Evolutionary conservation across 2,797 vertebrate genomes (phyloP).

Genomic region (Pelobates cultripes): DNA sequence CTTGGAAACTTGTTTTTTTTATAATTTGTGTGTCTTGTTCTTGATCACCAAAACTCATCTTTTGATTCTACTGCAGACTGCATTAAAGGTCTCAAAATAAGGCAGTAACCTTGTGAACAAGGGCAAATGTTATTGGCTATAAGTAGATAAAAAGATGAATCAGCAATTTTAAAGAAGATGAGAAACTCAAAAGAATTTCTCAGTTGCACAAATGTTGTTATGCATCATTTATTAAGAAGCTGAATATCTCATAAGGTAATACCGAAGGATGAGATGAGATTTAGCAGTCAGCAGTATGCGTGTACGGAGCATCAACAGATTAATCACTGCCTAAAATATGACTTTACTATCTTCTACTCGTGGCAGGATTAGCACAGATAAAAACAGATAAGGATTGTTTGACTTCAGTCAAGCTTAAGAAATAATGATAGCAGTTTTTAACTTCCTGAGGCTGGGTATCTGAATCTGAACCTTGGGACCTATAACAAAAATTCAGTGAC

Average conservation of each 20-base stretch:
- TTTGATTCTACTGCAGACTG: neutral
- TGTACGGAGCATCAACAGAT: constrained; percentile 25
- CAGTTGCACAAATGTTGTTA: constrained; percentile 13
- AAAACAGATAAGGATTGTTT: constrained; percentile 27
- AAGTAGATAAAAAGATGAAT: neutral
- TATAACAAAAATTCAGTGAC: constrained; percentile 29
- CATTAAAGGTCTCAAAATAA: neutral
- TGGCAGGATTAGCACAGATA: constrained; percentile 17
- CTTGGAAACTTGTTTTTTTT: neutral
- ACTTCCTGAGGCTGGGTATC: constrained; percentile 17
- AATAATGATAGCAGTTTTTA: constrained; percentile 13
- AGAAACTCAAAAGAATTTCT: constrained; percentile 19
- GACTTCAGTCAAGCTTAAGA: constrained; percentile 6
- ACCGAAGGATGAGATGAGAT: constrained; percentile 17
- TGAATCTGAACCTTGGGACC: constrained; percentile 27
- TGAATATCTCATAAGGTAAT: constrained; percentile 42
- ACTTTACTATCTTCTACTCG: constrained; percentile 14
- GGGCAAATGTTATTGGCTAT: constrained; percentile 18
- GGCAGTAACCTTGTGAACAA: constrained; percentile 32
- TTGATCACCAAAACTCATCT: neutral
- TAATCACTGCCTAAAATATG: constrained; percentile 21
- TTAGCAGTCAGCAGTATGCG: constrained; percentile 21
- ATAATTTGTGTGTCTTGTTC: neutral
- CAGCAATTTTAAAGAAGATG: constrained; percentile 24
- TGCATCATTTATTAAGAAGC: constrained; percentile 48